Evolutionary conservation across 92 coral and sea anemone genomes (phyloP).

Genomic region (Parazoanthus swiftii): DNA sequence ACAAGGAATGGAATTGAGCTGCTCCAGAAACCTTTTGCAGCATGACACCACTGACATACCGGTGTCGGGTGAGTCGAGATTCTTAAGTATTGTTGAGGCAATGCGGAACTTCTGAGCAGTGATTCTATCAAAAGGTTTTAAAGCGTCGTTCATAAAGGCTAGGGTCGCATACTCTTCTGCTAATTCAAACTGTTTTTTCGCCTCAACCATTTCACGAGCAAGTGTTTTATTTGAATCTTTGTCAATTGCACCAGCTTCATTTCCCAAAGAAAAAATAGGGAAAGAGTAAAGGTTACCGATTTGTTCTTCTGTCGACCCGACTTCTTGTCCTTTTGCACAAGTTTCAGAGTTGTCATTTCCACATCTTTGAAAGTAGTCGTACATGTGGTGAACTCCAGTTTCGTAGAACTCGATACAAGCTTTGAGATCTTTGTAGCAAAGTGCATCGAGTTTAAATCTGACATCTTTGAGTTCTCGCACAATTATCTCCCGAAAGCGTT

Average conservation of each 20-base stretch:
- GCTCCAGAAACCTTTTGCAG: constrained; percentile 25
- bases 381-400: too few species aligned
- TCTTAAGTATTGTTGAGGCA: constrained; percentile 29
- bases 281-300: not conserved
- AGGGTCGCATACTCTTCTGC: constrained; percentile 40
- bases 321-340: not conserved
- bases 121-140: constrained; percentile 31
- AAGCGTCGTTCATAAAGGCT: constrained; percentile 39
- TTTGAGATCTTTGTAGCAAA: too few species aligned
- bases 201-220: constrained; percentile 19
- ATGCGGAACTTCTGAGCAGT: constrained; percentile 43
- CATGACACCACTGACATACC: constrained; percentile 11
- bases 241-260: too few species aligned
- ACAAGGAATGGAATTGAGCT: constrained; percentile 10
- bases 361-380: constrained; percentile 17
- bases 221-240: not conserved
- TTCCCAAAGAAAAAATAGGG: not conserved
- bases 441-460: too few species aligned
- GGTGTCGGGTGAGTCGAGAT: not conserved
- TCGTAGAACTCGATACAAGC: too few species aligned
- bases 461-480: too few species aligned
- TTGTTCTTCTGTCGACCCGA: not conserved
- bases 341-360: not conserved
- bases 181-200: constrained; percentile 22
- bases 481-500: constrained; percentile 15